Percentiles rank a stretch among this genome's conserved stretches.
Conservation (phyloP, 2,797 vertebrate species). For the Acrocephalus scirpaceus region DNA sequence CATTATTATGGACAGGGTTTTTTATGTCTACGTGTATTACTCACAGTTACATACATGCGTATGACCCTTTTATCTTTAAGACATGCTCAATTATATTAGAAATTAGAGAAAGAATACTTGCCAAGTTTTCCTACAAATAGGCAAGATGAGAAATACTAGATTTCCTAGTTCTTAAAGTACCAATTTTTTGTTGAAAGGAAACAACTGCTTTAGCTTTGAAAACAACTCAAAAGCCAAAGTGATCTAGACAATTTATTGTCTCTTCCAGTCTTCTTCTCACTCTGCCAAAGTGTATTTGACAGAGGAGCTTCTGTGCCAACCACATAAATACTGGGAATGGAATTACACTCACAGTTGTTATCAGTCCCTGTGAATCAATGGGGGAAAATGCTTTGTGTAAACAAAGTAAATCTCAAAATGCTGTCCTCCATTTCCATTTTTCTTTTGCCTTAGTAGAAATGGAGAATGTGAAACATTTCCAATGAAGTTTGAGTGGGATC, state of each 20-base stretch:
- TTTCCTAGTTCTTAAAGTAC: neutral
- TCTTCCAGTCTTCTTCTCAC: neutral
- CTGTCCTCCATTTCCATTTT: neutral
- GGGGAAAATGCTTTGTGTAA: neutral
- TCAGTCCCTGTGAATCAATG: neutral
- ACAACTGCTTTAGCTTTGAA: neutral
- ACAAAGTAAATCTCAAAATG: neutral
- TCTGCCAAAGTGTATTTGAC: constrained; percentile 2
- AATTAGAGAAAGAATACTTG: neutral
- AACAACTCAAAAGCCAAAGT: neutral
- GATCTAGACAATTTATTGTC: constrained; percentile 11
- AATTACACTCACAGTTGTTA: constrained; percentile 1
- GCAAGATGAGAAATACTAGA: neutral
- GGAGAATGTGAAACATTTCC: neutral
- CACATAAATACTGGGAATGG: neutral
- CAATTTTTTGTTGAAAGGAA: neutral
- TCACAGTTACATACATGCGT: neutral
- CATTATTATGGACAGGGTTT: neutral
- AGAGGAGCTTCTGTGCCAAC: neutral
- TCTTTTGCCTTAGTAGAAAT: neutral
- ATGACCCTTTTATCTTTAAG: neutral
- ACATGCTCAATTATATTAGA: neutral
- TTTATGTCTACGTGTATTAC: neutral
- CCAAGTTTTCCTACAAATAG: neutral
- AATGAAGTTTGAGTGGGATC: neutral